Percentiles rank a stretch among this genome's conserved stretches.
Evolutionary conservation across 2,888 invertebrate species (phyloP).

Genomic region (Papilio gigon): DNA sequence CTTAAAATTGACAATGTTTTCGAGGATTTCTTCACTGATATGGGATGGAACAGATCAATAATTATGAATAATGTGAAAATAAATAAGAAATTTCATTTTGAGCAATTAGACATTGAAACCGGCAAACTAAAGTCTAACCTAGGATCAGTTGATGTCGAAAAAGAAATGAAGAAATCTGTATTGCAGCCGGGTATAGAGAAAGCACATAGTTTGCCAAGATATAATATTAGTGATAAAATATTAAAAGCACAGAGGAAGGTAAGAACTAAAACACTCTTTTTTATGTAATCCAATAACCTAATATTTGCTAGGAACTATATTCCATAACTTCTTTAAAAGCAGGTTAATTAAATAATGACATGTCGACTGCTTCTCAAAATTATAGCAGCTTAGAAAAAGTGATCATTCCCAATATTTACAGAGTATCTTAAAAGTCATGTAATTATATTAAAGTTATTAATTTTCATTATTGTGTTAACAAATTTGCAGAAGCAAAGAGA

Average conservation of each 20-base stretch:
- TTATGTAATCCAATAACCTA: too few relatives aligned
- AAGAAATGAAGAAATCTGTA: conserved; percentile 84
- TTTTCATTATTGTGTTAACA: conserved; percentile 14
- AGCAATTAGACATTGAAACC: conserved; percentile 66
- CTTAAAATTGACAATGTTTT: conserved; percentile 66
- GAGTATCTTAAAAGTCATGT: too few relatives aligned
- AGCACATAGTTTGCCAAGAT: conserved; percentile 82
- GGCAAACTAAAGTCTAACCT: conserved; percentile 72
- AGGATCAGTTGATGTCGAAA: conserved; percentile 75
- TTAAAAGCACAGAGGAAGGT: conserved; percentile 83
- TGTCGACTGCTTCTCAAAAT: too few relatives aligned
- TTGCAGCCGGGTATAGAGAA: conserved; percentile 86
- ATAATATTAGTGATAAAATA: conserved; percentile 81
- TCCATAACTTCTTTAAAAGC: too few relatives aligned
- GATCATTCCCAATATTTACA: too few relatives aligned
- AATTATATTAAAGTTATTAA: too few relatives aligned
- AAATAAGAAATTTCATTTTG: conserved; percentile 66
- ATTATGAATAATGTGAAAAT: conserved; percentile 59
- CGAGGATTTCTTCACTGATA: conserved; percentile 71
- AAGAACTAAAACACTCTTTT: conserved; percentile 41
- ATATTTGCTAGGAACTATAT: too few relatives aligned
- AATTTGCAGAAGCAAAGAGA: conserved; percentile 85
- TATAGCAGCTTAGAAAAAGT: too few relatives aligned
- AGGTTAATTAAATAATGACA: too few relatives aligned
- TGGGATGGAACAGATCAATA: conserved; percentile 68